Percentiles rank a stretch among this genome's conserved stretches.
phyloP scores from a whole-genome alignment of 1,140 invertebrate species.

The Panonychus citri region DNA sequence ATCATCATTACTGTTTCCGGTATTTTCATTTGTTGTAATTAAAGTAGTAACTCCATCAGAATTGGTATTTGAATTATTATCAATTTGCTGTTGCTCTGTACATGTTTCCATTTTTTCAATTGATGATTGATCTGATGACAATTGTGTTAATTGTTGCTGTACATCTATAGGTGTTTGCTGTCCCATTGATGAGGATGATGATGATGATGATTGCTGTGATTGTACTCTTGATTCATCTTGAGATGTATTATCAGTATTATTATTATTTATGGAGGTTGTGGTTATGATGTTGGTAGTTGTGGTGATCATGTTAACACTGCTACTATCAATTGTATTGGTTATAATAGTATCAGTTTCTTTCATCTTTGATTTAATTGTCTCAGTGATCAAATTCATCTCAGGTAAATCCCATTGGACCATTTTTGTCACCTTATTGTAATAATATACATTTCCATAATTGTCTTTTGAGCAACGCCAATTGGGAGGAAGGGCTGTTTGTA shows the following conservation, averaged over 20 bases:
- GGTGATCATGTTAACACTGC: no score
- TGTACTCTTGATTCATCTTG: background rate
- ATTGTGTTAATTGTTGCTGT: no score
- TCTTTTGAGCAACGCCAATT: constrained; percentile 66
- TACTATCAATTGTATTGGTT: no score
- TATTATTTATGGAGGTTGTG: no score
- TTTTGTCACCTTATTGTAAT: constrained; percentile 31
- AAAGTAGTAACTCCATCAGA: background rate
- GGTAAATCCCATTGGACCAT: constrained; percentile 7
- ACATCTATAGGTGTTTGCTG: background rate
- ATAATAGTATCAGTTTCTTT: background rate
- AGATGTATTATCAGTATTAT: background rate
- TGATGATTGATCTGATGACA: no score
- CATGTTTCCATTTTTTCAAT: no score
- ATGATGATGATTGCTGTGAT: background rate
- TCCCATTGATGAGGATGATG: background rate
- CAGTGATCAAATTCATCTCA: background rate
- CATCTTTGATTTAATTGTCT: background rate
- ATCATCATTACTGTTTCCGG: background rate
- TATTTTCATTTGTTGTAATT: background rate
- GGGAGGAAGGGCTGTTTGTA: constrained; percentile 42
- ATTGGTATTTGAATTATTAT: no score
- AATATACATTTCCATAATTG: constrained; percentile 55
- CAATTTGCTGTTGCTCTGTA: background rate
- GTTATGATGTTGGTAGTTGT: no score